Evolutionary conservation across 2,797 vertebrate species (phyloP), one percentile per base, ranked within the genome.

Genomic region (Acipenser ruthenus): DNA sequence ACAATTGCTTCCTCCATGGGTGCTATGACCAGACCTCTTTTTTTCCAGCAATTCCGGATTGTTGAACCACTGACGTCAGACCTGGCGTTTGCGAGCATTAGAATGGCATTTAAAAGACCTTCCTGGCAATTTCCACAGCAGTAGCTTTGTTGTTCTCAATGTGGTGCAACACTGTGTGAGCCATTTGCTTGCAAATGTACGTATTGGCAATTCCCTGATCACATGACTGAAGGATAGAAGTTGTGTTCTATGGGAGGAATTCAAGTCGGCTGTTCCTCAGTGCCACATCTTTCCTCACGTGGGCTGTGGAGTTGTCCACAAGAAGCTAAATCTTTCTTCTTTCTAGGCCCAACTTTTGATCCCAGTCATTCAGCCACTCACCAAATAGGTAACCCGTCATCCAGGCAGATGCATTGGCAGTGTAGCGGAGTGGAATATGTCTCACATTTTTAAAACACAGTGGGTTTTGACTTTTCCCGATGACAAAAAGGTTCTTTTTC

Each of bases 11-110:
- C 68, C 68, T 69, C 68, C 68, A 65, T 60, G 65, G 62, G 63
- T 65, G 68, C 61, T 63, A 69, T 69, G 50, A 65, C 68, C 68
- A 69, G 64, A 62, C 68, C 68, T 69, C 59, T 63, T 65, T 55
- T 69, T 58, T 63, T 69, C 68, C 68, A 62, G 68, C 68, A 65
- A 65, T 69, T 64, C 15, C 68, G 65, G 49, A 65, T 69, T 63
- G 60, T 55, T 47, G 48, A 70, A 9, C 51, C 65, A 50, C 15
- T 50, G 23, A 50, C 50, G 50, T 61, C 61, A 62, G 13, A 48
- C 37, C 51, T 64, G 11, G 60, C 49, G 50, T 1, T 62, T 49
- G 10, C 61, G 1, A 12, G 10, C 61, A 62, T 62, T 49, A 49
- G 37, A 49, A 12, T 49, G 47, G 47, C 47, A 48, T 49, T 12